Evolutionary conservation across 2,888 invertebrate genomes (phyloP).

Genomic region (Eupithecia dodoneata): DNA sequence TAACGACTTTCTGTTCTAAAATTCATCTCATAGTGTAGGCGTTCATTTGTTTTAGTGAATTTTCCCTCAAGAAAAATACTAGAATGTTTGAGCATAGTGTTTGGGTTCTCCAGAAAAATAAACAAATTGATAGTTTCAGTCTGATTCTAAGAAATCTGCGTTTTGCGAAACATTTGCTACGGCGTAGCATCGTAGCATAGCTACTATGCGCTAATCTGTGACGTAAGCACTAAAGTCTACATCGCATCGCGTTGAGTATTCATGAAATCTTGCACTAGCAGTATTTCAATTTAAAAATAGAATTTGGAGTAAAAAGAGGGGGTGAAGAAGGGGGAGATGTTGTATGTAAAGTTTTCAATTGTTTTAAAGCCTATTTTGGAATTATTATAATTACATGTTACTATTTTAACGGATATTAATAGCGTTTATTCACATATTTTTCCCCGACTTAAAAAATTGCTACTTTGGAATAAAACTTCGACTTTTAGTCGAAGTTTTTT

Average conservation of each 20-base stretch:
- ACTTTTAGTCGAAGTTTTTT: too few species aligned
- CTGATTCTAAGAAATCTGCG: background rate
- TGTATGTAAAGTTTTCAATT: background rate
- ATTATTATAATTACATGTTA: background rate
- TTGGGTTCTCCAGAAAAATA: background rate
- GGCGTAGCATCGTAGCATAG: constrained; percentile 32
- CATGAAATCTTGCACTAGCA: background rate
- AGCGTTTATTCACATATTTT: too few species aligned
- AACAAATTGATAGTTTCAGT: background rate
- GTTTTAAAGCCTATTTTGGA: background rate
- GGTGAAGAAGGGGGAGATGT: background rate
- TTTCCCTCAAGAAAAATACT: background rate
- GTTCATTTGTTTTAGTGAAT: background rate
- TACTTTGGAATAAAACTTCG: too few species aligned
- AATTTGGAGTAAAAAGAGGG: background rate
- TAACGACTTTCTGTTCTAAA: background rate
- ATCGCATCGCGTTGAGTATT: background rate
- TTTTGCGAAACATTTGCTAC: constrained; percentile 24
- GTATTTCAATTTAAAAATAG: background rate
- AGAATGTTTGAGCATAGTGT: background rate
- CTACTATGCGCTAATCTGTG: constrained; percentile 27
- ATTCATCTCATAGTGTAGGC: background rate
- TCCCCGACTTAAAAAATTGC: too few species aligned
- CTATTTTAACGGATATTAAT: too few species aligned
- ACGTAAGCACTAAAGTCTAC: constrained; percentile 26